Conservation (phyloP, 2,888 invertebrate genomes). For the Achlya flavicornis region DNA sequence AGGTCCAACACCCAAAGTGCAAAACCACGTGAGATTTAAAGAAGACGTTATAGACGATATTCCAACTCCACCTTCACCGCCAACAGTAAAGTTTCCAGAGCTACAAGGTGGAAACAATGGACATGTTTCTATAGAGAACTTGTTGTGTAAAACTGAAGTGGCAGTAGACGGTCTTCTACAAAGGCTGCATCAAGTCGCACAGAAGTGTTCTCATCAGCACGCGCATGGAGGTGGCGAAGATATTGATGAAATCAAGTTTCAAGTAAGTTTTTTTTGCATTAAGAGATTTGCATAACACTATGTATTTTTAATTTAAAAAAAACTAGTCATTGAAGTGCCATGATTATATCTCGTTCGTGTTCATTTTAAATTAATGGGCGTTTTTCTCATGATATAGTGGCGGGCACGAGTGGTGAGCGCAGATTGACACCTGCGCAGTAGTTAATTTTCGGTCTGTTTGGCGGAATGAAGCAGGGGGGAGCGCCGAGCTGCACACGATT, state of each 20-base stretch:
- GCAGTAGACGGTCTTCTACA: constrained; percentile 88
- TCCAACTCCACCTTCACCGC: constrained; percentile 77
- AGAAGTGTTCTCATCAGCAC: constrained; percentile 88
- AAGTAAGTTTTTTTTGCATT: constrained; percentile 70
- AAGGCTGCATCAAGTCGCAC: constrained; percentile 87
- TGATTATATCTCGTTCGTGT: no score
- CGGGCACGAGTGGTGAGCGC: no score
- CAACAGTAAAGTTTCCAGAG: constrained; percentile 69
- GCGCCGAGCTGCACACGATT: no score
- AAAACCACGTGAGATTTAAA: constrained; percentile 78
- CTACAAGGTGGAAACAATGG: constrained; percentile 79
- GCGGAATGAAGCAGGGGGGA: no score
- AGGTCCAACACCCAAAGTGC: constrained; percentile 67
- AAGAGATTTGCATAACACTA: no score
- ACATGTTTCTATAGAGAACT: constrained; percentile 83
- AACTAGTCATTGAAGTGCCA: no score
- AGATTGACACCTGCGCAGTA: no score
- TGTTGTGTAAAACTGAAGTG: constrained; percentile 87
- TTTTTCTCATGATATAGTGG: no score
- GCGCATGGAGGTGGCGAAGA: constrained; percentile 89
- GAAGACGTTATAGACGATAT: constrained; percentile 76
- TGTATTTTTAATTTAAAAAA: no score
- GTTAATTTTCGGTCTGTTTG: no score
- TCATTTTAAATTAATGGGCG: no score
- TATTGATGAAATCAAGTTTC: constrained; percentile 90